Conservation (phyloP, 2,113 vertebrate genomes). For the Trichechus manatus region DNA sequence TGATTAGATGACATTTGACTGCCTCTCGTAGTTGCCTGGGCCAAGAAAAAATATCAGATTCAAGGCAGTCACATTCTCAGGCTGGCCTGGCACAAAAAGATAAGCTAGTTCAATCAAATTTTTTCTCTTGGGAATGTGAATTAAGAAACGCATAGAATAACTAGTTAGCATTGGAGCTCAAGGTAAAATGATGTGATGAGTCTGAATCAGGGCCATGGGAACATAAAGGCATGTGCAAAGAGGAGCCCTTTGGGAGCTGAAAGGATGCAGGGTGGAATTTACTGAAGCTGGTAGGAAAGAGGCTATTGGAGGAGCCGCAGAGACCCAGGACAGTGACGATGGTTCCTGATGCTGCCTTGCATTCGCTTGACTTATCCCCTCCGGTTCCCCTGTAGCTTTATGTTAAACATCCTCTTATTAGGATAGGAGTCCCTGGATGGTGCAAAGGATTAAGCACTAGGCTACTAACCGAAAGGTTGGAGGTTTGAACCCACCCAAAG, state of each 20-base stretch:
- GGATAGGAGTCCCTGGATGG: background rate
- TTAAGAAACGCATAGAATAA: background rate
- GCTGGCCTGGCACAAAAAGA: background rate
- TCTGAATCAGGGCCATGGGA: background rate
- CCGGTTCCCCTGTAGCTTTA: background rate
- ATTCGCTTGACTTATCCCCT: background rate
- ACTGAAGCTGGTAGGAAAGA: background rate
- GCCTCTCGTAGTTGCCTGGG: background rate
- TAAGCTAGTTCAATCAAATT: background rate
- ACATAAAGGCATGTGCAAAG: background rate
- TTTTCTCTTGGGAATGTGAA: background rate
- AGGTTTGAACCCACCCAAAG: background rate
- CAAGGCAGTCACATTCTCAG: background rate
- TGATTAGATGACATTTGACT: background rate
- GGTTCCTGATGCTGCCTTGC: background rate
- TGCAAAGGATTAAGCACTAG: background rate
- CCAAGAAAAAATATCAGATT: background rate
- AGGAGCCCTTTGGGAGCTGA: background rate
- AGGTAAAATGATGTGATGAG: background rate
- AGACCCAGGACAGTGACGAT: fast-evolving
- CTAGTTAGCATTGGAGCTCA: background rate
- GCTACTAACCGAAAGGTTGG: background rate
- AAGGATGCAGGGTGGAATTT: background rate
- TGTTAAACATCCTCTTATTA: background rate
- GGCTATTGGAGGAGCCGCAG: background rate